Percentiles rank a stretch among this genome's conserved stretches.
Evolutionary conservation across 2,113 vertebrate species (phyloP).

Genomic region (Raja brachyura): DNA sequence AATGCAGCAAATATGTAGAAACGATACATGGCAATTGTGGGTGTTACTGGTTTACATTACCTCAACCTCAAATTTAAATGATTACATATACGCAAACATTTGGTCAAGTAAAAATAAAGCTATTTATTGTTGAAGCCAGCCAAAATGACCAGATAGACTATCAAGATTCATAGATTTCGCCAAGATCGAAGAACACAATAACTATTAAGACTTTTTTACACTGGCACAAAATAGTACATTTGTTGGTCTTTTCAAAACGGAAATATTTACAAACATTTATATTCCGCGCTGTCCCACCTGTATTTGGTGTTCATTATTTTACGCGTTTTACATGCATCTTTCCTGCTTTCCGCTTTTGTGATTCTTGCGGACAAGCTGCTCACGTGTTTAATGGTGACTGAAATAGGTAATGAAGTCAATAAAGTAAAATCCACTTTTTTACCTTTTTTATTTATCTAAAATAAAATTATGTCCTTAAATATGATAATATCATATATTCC

Average conservation of each 20-base stretch:
- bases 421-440: slow-evolving; percentile 9
- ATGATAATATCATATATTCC: slow-evolving; percentile 66
- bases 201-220: slow-evolving; percentile 75
- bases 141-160: slow-evolving; percentile 97
- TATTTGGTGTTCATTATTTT: slow-evolving; percentile 66
- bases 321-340: slow-evolving; percentile 75
- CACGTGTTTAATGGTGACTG: neutral
- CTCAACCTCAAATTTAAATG: slow-evolving; percentile 40
- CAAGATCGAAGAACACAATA: slow-evolving; percentile 76
- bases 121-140: slow-evolving; percentile 99
- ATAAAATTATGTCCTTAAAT: slow-evolving; percentile 90
- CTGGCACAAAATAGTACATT: slow-evolving; percentile 94
- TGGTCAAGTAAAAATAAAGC: slow-evolving; percentile 94
- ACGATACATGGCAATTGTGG: neutral
- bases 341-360: neutral
- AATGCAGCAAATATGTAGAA: neutral
- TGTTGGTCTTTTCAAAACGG: slow-evolving; percentile 70
- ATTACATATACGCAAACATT: slow-evolving; percentile 45
- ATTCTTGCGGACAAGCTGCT: neutral
- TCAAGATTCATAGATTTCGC: slow-evolving; percentile 92
- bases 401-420: slow-evolving; percentile 9
- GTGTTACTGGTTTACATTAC: neutral
- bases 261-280: slow-evolving; percentile 66
- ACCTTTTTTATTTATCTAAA: slow-evolving; percentile 71
- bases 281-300: slow-evolving; percentile 61